These are phyloP conservation scores for Abrostola tripartita DNA, from an alignment of 2,888 invertebrate genomes.

Conservation along the genomic window DNA sequence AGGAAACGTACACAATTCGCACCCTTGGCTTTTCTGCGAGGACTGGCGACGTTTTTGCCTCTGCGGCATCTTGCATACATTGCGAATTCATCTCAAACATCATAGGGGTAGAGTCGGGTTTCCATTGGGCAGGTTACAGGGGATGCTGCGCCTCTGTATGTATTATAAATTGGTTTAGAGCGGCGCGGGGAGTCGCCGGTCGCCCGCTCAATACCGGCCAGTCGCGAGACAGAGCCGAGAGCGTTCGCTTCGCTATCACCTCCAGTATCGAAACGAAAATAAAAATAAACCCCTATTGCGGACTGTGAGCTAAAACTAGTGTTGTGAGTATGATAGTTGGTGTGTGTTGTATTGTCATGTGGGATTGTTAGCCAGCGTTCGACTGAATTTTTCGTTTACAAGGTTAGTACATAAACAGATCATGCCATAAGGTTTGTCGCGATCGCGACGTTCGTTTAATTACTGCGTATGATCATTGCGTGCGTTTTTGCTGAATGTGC, in stretches of 20 bases:
- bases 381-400: slow-evolving; percentile 20
- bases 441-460: slow-evolving; percentile 40
- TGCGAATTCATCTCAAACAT: slow-evolving; percentile 55
- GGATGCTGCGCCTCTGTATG: slow-evolving; percentile 88
- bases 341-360: slow-evolving; percentile 46
- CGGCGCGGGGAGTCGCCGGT: slow-evolving; percentile 79
- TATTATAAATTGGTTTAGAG: slow-evolving; percentile 89
- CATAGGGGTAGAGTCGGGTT: slow-evolving; percentile 59
- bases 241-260: slow-evolving; percentile 64
- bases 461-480: slow-evolving; percentile 53
- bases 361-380: slow-evolving; percentile 53
- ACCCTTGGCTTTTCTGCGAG: slow-evolving; percentile 83
- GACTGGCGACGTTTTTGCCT: slow-evolving; percentile 83
- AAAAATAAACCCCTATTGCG: slow-evolving; percentile 62
- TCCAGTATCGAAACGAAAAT: slow-evolving; percentile 56
- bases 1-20: slow-evolving; percentile 83
- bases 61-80: slow-evolving; percentile 78
- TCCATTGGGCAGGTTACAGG: slow-evolving; percentile 62
- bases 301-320: slow-evolving; percentile 39
- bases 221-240: slow-evolving; percentile 74
- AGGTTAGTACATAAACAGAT: slow-evolving; percentile 52
- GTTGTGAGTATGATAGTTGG: slow-evolving; percentile 49
- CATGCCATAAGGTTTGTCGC: slow-evolving; percentile 25
- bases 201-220: slow-evolving; percentile 84
- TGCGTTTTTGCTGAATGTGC: slow-evolving; percentile 36